phyloP scores from a whole-genome alignment of 2,113 vertebrate genomes.

The Amblyopsis rosae region DNA sequence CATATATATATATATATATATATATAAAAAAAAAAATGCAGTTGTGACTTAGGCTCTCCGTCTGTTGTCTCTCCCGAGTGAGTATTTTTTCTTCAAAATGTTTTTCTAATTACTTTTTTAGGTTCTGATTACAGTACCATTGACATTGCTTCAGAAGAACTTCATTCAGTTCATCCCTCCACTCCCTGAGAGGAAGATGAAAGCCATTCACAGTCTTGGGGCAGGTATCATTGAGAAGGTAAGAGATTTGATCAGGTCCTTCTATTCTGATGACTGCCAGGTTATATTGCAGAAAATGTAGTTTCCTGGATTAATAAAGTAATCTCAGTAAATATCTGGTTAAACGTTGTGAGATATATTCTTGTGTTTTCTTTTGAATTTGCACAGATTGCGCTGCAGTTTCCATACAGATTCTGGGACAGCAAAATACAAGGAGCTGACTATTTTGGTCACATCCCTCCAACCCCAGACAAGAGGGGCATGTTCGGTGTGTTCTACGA shows the following conservation, averaged over 20 bases:
- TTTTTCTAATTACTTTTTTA: slow-evolving; percentile 47
- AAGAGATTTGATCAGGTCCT: slow-evolving; percentile 2
- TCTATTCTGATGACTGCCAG: no score
- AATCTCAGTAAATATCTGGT: no score
- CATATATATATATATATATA: not conserved
- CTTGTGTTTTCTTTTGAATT: not conserved
- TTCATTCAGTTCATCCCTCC: slow-evolving; percentile 88
- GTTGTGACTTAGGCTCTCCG: no score
- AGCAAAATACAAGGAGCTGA: slow-evolving; percentile 94
- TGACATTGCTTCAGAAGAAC: slow-evolving; percentile 92
- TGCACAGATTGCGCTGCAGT: slow-evolving; percentile 89
- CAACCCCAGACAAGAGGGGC: slow-evolving; percentile 85
- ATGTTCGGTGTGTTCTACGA: slow-evolving; percentile 97
- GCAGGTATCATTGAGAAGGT: slow-evolving; percentile 96
- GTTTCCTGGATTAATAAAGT: not conserved
- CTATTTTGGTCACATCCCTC: slow-evolving; percentile 93
- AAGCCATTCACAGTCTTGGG: slow-evolving; percentile 93
- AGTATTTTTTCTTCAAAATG: not conserved
- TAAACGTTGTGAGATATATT: no score
- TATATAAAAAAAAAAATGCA: not conserved
- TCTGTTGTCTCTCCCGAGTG: no score
- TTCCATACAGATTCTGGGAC: slow-evolving; percentile 96
- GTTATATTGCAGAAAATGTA: not conserved
- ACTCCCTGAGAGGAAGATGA: slow-evolving; percentile 91
- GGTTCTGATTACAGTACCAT: slow-evolving; percentile 89